Percentiles rank a stretch among this genome's conserved stretches.
Conservation (phyloP, 1,140 invertebrate genomes). For the Subanguina moxae region DNA sequence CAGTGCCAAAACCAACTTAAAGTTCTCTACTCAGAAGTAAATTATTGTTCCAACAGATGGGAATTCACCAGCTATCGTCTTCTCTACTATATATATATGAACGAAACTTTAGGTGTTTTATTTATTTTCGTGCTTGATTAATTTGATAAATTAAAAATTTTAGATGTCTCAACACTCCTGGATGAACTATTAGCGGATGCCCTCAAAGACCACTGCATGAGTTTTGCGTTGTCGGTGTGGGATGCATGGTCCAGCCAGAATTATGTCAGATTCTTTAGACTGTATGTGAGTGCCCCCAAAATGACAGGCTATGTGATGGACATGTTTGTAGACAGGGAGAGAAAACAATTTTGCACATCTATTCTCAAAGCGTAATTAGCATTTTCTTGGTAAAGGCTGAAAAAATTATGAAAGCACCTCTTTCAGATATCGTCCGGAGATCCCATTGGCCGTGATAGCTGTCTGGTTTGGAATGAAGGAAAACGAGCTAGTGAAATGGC, state of each 20-base stretch:
- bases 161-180: slow-evolving; percentile 86
- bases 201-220: slow-evolving; percentile 76
- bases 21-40: slow-evolving; percentile 75
- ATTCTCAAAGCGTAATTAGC: slow-evolving; percentile 95
- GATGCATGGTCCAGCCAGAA: slow-evolving; percentile 81
- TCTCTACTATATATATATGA: slow-evolving; percentile 93
- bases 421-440: slow-evolving; percentile 4
- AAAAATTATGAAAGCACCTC: no score
- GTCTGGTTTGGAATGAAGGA: background rate
- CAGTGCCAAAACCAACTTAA: slow-evolving; percentile 96
- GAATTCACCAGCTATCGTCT: slow-evolving; percentile 93
- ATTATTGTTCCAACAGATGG: slow-evolving; percentile 69
- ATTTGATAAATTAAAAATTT: slow-evolving; percentile 37
- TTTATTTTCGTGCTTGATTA: background rate
- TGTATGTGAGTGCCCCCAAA: slow-evolving; percentile 77
- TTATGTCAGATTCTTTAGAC: slow-evolving; percentile 82
- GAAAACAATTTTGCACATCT: slow-evolving; percentile 80
- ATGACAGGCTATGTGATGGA: slow-evolving; percentile 93
- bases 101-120: slow-evolving; percentile 81
- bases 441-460: background rate
- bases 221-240: slow-evolving; percentile 70
- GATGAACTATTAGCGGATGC: slow-evolving; percentile 73
- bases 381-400: slow-evolving; percentile 24
- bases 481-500: background rate
- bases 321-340: slow-evolving; percentile 88